Evolutionary conservation across 2,113 vertebrate genomes (phyloP).

Genomic region (Elgaria multicarinata): DNA sequence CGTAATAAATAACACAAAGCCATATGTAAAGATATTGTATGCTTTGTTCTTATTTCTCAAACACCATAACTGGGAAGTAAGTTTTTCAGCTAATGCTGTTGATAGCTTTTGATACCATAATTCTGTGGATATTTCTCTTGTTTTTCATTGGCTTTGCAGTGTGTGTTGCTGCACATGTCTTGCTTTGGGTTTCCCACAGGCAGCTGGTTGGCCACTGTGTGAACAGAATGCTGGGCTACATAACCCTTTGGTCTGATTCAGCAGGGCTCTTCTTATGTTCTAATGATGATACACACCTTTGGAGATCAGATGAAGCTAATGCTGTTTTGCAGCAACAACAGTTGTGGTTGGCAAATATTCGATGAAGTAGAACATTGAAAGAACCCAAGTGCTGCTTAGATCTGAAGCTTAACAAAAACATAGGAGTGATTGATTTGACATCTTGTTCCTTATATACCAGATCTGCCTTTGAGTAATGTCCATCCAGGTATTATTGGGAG

Average conservation of each 20-base stretch:
- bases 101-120: not conserved
- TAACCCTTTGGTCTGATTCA: too few species aligned
- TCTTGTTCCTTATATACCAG: not conserved
- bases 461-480: constrained; percentile 6
- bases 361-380: constrained; percentile 16
- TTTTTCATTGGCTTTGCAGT: not conserved
- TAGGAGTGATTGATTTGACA: not conserved
- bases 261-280: too few species aligned
- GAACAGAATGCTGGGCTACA: too few species aligned
- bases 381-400: constrained; percentile 12
- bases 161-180: too few species aligned
- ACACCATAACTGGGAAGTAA: not conserved
- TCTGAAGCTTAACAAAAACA: constrained; percentile 6
- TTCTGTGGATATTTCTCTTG: not conserved
- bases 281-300: not conserved
- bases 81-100: not conserved
- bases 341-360: constrained; percentile 13
- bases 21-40: not conserved
- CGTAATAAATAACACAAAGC: not conserved
- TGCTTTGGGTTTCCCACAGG: too few species aligned
- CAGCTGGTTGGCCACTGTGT: too few species aligned
- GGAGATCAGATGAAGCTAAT: constrained; percentile 13
- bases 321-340: constrained; percentile 14
- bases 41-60: not conserved
- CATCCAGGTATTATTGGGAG: constrained; percentile 4